phyloP scores from a whole-genome alignment of 2,888 invertebrate genomes.

The Brachylomia viminalis region DNA sequence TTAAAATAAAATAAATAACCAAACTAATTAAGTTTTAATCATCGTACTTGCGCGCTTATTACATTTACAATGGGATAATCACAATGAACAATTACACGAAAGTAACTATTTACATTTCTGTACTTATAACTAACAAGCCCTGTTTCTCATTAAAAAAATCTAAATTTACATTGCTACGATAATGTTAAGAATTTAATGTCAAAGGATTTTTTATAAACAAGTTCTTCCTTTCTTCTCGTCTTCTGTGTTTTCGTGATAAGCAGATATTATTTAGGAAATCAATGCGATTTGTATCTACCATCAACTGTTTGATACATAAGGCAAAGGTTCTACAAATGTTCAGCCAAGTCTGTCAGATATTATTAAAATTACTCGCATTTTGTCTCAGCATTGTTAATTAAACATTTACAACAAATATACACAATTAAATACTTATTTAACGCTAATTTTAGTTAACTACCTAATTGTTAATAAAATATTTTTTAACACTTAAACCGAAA shows the following conservation, averaged over 20 bases:
- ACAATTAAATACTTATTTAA: slow-evolving; percentile 72
- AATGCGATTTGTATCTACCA: slow-evolving; percentile 22
- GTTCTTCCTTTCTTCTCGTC: neutral
- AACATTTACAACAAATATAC: slow-evolving; percentile 81
- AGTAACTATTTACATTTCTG: slow-evolving; percentile 74
- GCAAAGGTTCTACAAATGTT: slow-evolving; percentile 44
- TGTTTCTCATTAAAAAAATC: slow-evolving; percentile 72
- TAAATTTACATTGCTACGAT: slow-evolving; percentile 41
- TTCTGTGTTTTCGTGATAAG: neutral
- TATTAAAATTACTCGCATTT: slow-evolving; percentile 22
- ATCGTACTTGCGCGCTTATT: slow-evolving; percentile 39
- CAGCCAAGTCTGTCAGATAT: slow-evolving; percentile 19
- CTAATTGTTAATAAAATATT: slow-evolving; percentile 73
- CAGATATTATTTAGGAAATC: slow-evolving; percentile 21
- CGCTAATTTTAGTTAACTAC: slow-evolving; percentile 73
- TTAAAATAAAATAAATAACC: slow-evolving; percentile 13
- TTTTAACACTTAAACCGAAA: slow-evolving; percentile 74
- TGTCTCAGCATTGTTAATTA: slow-evolving; percentile 55
- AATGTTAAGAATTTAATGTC: slow-evolving; percentile 24
- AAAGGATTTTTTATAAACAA: slow-evolving; percentile 24
- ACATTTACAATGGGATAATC: slow-evolving; percentile 66
- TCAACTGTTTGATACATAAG: slow-evolving; percentile 12
- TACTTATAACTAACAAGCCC: slow-evolving; percentile 74
- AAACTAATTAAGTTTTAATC: slow-evolving; percentile 24
- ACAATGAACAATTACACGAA: slow-evolving; percentile 71